Base-by-base conservation (phyloP, 2,797 vertebrate genomes). In the Merluccius polli region DNA sequence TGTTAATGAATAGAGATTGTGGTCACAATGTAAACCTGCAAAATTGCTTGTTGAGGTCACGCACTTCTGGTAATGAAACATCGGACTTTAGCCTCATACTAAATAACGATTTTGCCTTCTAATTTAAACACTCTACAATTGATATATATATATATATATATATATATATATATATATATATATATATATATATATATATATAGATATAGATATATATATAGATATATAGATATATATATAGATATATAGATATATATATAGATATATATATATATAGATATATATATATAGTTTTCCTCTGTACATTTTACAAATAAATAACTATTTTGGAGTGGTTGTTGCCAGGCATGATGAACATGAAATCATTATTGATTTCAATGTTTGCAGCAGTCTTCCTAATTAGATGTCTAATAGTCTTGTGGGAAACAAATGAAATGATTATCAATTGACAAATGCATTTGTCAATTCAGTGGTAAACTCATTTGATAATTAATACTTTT, bases 271-370 rank as follows among this genome's bases (percentile, higher is more conserved):
- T n/a, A n/a, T n/a, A n/a, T n/a, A n/a, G n/a, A n/a, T n/a, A n/a
- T n/a, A n/a, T n/a, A n/a, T n/a, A n/a, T 78, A 68, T 76, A 73
- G 11, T 72, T 73, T 31, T 65, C 70, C 32, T 83, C 35, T 88
- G 79, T 81, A 84, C n/a, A 77, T 86, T 89, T 83, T 65, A 21
- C 75, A 78, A 91, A 89, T 90, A 92, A 91, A 92, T 1, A 13
- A 73, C 6, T 59, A 24, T 44, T 65, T 12, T 82, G 31, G 32
- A 75, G 82, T 83, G 65, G 27, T 32, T 35, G 32, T 7, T 63
- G 21, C 52, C 52, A 59, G 52, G 2, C 52, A 24, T 38, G 36
- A 38, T 35, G 36, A 8, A 38, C 11, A 12, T 38, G 6, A 38
- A 38, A 38, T 38, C 11, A 1, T 1, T 44, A 15, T 44, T 15